Conservation (phyloP, 2,113 vertebrate species). For the Andinoacara biseriatus region DNA sequence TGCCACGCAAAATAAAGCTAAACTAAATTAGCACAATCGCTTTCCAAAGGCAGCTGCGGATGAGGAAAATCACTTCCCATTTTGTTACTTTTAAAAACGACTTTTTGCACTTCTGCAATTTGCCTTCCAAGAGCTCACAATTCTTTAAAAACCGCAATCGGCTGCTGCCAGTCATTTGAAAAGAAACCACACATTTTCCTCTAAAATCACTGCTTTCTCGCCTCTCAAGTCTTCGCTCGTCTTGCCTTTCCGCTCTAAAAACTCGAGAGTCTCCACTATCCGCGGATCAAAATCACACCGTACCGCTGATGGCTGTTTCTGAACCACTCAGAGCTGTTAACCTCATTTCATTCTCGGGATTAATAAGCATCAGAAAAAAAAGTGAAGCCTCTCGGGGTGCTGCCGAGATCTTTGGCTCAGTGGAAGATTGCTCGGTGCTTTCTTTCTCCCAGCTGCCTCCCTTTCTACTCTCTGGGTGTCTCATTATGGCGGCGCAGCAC, state of each 20-base stretch:
- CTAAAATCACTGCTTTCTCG: background rate
- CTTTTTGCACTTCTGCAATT: background rate
- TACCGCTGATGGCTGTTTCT: conserved; percentile 12
- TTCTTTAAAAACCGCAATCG: background rate
- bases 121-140: background rate
- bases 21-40: background rate
- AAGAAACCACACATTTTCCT: background rate
- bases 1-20: no score
- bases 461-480: conserved; percentile 29
- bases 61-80: background rate
- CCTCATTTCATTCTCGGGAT: conserved; percentile 49
- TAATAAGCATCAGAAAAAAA: conserved; percentile 43
- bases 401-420: conserved; percentile 45
- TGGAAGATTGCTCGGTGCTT: conserved; percentile 7
- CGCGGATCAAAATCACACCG: conserved; percentile 19
- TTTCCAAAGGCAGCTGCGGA: background rate
- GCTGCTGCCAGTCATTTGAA: conserved; percentile 1
- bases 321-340: conserved; percentile 41
- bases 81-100: background rate
- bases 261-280: conserved; percentile 8
- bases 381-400: conserved; percentile 33
- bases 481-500: conserved; percentile 13
- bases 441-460: conserved; percentile 11
- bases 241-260: background rate
- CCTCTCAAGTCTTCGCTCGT: background rate